Evolutionary conservation across 2,797 vertebrate species (phyloP), one percentile per base, ranked within the genome.

Genomic region (Gambusia yucatana): DNA sequence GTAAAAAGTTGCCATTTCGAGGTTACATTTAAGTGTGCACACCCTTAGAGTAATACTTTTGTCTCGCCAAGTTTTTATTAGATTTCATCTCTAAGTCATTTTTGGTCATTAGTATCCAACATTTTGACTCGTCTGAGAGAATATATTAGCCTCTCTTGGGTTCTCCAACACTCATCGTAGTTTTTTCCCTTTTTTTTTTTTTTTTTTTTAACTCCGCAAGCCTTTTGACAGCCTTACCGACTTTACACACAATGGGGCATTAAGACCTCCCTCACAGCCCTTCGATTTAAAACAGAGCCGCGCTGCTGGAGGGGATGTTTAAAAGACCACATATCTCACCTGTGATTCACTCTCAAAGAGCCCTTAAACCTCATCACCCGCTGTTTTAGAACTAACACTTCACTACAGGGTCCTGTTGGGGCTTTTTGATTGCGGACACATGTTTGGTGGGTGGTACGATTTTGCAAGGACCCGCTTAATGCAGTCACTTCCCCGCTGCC

Each of bases 381-480:
- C 65, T 75, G 81, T 81, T 71, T 79, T 57, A 2, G 30, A 36
- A 69, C 70, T 65, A 69, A 59, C 67, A 46, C 69, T 77, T 71
- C 46, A 79, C 79, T 71, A n/a, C 63, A 44, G 11, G 69, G 22
- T 48, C 69, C 36, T 14, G 67, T 75, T 89, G 78, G 78, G 43
- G 75, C 55, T 47, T 36, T 82, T 81, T 78, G 17, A 82, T 81
- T 46, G 39, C 61, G 73, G 52, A 71, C 48, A 46, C 41, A 28
- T 28, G 44, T 75, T 61, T 48, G 77, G 28, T 82, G 77, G 83
- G 76, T 57, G 79, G 67, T 25, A 28, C 59, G 20, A 41, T 59
- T 70, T 73, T 52, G 65, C 83, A 77, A 50, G 10, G 43, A 41
- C 75, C 85, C 72, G 41, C 84, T 85, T 81, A 67, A 75, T 82